Base-by-base conservation (phyloP, 2,113 vertebrate species). In the Nothoprocta perdicaria region DNA sequence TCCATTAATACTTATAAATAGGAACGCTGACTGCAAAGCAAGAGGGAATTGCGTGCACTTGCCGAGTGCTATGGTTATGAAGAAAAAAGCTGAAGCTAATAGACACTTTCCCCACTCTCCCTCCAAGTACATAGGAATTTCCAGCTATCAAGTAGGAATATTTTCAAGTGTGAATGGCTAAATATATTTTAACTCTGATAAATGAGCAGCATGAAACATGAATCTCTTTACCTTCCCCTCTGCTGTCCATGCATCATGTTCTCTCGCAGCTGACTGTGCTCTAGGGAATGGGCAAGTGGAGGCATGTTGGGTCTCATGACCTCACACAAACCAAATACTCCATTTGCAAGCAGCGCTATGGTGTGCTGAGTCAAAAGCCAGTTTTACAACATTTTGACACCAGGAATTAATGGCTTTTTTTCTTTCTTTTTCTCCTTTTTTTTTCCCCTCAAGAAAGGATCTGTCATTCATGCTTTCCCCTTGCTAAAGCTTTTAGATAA, bases 361-460 rank as follows among this genome's bases (percentile, higher is more conserved):
- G 62, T 89, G 73, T 90, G 90, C 89, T 80, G 88, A 94, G 87
- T 95, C 92, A 91, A 89, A 95, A 90, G 87, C 94, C 94, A 96
- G 94, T 93, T 96, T 93, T 93, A 95, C 94, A 94, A 82, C 93
- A 88, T 95, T 96, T 93, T 95, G 92, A 95, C 95, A 96, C 94
- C 82, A 91, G 84, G 83, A 93, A 88, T 91, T 94, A 95, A 95
- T 95, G 90, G 91, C 89, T 92, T 88, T 92, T 93, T 93, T 89
- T 80, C 46, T 52, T 22, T 55, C 26, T 31, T 57, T 19, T 48
- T 48, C 46, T 48, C 46, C 19, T 91, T 88, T 92, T 94, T 93
- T 55, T 16, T 27, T 53, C 24, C 13, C 27, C 82, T 88, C 57
- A 88, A 93, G 89, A 89, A 91, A 77, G 52, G 61, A 80, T 93